Base-by-base conservation (phyloP, 2,888 invertebrate genomes). In the Geotrupes spiniger region DNA sequence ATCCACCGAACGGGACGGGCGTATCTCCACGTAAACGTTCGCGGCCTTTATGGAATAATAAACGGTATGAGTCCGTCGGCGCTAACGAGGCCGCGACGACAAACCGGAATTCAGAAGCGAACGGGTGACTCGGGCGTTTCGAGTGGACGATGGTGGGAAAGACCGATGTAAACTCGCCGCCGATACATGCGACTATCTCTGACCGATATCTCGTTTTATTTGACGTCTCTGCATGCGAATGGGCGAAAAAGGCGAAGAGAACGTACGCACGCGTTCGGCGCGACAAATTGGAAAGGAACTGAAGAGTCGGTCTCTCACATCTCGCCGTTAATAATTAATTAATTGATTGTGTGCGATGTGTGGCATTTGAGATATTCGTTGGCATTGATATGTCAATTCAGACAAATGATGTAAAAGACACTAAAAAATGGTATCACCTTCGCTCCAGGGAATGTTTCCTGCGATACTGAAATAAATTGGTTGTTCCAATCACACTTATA, bases 121-220 rank as follows among this genome's bases (percentile, higher is more conserved):
- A 29, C 29, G 10, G n/a, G n/a, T n/a, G n/a, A n/a, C 29, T 29
- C 29, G 11, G 29, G 29, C 12, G 29, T 29, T 29, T 11, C 29
- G 11, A 29, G 10, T 11, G 29, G 29, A 11, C 29, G 29, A n/a
- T n/a, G 29, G 29, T 29, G 29, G 36, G 36, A n/a, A 36, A 36
- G 36, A 36, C 14, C 14, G 36, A 36, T 36, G 36, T 10, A 36
- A 36, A 36, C 12, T n/a, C 14, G 10, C 36, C n/a, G n/a, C n/a
- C n/a, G n/a, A n/a, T n/a, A 14, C 36, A 14, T 36, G 14, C 36
- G 16, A 36, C 36, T 36, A 36, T 36, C 36, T 36, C 36, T 36
- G 36, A 36, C 36, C 36, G 36, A 36, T 36, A 36, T 36, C 36
- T 36, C 14, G 36, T 36, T 36, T n/a, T 14, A 14, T 36, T 36